phyloP scores from a whole-genome alignment of 2,797 vertebrate genomes.

The Columba guinea region DNA sequence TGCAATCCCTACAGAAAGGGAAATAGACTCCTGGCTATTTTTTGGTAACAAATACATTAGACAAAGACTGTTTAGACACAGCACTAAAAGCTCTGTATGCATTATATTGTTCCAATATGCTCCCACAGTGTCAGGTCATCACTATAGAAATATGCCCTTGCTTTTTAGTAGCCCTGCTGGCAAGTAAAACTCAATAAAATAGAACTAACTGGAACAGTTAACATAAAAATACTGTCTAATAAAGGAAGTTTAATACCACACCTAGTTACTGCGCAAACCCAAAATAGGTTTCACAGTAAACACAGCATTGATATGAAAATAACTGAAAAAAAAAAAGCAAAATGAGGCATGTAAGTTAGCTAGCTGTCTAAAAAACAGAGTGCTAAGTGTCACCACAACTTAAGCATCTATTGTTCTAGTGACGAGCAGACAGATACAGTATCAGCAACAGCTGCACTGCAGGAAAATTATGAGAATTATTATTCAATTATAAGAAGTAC shows the following conservation, averaged over 20 bases:
- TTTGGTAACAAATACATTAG: background rate
- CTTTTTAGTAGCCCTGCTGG: background rate
- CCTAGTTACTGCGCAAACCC: background rate
- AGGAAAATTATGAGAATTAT: background rate
- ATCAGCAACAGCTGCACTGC: background rate
- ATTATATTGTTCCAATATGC: background rate
- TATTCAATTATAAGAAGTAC: background rate
- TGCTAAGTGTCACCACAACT: background rate
- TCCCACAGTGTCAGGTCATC: background rate
- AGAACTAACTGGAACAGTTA: background rate
- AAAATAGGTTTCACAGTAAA: background rate
- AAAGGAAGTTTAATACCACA: background rate
- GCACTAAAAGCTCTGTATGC: background rate
- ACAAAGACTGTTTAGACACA: slow-evolving; percentile 4
- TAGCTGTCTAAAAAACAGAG: background rate
- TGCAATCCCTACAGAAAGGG: background rate
- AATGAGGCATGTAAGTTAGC: background rate
- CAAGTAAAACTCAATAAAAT: background rate
- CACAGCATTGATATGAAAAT: background rate
- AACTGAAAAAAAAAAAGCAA: background rate
- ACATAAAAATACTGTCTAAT: background rate
- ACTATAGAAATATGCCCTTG: background rate
- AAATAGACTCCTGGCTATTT: background rate
- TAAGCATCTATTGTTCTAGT: background rate
- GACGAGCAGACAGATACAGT: background rate